Base-by-base conservation (phyloP, 2,888 invertebrate species). In the Elysia crispata region DNA sequence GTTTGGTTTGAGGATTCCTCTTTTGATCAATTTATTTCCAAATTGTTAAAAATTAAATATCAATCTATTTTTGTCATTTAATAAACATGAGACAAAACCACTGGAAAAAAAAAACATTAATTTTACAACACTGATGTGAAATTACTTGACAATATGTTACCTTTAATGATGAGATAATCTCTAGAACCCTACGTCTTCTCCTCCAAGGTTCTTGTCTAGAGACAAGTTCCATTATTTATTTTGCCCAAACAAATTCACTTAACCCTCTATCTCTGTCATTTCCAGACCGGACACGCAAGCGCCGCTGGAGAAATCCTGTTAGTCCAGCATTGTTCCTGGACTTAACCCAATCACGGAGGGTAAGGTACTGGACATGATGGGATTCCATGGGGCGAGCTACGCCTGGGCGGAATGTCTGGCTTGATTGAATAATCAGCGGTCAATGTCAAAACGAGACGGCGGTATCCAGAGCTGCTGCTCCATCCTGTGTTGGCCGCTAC, bases 191-290 rank as follows among this genome's bases (percentile, higher is more conserved):
- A 49, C 20, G n/a, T 18, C 28, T 20, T 76, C 62, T 62, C 23
- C 25, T 30, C 25, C 5, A 41, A 41, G 41, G 41, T 41, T 41
- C 41, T 54, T 30, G 33, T 64, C 64, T 50, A 70, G 50, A 20
- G 60, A 57, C 64, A 50, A 66, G 70, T 81, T 82, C 80, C 81
- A 82, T 83, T 84, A 83, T 84, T 84, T 84, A 81, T 83, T 81
- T 77, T 64, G 76, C 79, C 67, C 54, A 83, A 81, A 83, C 80
- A 79, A 84, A 83, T 84, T 81, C 76, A 67, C 81, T 84, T 83
- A 84, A 78, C 67, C 80, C 66, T 80, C 77, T 84, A 79, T 83
- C 83, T 83, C 83, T 75, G 76, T 41, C 41, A 41, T 41, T 41
- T 41, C 82, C 60, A 66, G 57, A 64, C 82, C 25, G 57, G 70